Evolutionary conservation across 1,140 invertebrate genomes (phyloP).

Genomic region (Steinernema khuongi): DNA sequence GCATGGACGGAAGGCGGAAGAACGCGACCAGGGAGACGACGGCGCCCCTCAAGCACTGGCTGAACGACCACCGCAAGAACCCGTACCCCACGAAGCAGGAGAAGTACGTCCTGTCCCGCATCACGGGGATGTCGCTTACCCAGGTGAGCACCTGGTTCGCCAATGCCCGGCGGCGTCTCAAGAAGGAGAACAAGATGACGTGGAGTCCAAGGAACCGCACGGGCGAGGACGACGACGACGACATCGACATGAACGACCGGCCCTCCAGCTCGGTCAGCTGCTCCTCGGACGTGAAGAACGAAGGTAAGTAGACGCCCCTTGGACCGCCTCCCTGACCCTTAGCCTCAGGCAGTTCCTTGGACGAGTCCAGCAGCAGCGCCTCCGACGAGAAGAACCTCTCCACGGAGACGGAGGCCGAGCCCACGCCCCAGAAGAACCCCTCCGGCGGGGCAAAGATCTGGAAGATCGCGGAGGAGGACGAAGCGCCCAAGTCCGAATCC

Average conservation of each 20-base stretch:
- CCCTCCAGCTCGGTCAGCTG: constrained; percentile 28
- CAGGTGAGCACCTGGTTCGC: constrained; percentile 99
- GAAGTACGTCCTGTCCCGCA: constrained; percentile 96
- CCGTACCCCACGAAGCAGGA: constrained; percentile 97
- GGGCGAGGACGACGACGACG: constrained; percentile 52
- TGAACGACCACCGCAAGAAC: constrained; percentile 97
- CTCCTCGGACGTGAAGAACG: constrained; percentile 10
- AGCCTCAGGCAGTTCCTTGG: not conserved
- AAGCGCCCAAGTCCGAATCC: not conserved
- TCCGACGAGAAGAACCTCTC: constrained; percentile 10
- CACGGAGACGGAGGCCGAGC: not conserved
- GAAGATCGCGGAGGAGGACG: not conserved
- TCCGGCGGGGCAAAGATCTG: not conserved
- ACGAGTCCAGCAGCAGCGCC: not conserved
- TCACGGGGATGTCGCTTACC: constrained; percentile 97
- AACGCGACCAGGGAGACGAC: constrained; percentile 93
- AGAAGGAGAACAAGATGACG: constrained; percentile 88
- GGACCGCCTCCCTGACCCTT: not conserved
- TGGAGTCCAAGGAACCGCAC: constrained; percentile 47
- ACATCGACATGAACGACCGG: constrained; percentile 29
- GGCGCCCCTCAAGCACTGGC: constrained; percentile 88
- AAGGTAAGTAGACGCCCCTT: not conserved
- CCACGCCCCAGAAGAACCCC: not conserved
- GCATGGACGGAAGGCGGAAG: constrained; percentile 68
- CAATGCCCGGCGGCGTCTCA: constrained; percentile 84